phyloP scores from a whole-genome alignment of 2,113 vertebrate species.

The Sisor rabdophorus region DNA sequence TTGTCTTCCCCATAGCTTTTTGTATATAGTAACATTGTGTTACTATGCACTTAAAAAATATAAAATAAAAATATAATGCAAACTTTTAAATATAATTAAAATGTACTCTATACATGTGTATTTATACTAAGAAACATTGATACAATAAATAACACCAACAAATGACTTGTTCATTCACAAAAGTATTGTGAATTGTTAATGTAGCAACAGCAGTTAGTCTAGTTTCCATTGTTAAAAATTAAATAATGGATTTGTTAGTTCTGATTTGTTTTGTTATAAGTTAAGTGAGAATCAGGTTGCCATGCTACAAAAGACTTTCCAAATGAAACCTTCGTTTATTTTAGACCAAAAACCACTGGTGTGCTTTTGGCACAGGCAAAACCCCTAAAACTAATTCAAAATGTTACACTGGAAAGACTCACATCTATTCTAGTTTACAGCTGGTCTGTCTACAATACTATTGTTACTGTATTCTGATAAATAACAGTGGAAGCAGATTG shows the following conservation, averaged over 20 bases:
- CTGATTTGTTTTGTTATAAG: slow-evolving; percentile 21
- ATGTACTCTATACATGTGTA: too few species aligned
- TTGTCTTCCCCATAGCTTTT: not conserved
- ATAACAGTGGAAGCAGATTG: not conserved
- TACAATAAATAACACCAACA: not conserved
- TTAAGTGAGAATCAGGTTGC: slow-evolving; percentile 49
- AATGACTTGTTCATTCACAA: not conserved
- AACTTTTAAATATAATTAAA: too few species aligned
- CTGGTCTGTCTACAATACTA: slow-evolving; percentile 14
- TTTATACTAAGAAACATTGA: too few species aligned
- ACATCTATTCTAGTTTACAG: slow-evolving; percentile 7
- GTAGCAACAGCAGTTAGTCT: slow-evolving; percentile 1
- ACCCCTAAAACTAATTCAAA: slow-evolving; percentile 30
- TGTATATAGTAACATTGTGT: too few species aligned
- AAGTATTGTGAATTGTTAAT: slow-evolving; percentile 1
- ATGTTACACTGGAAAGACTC: slow-evolving; percentile 52
- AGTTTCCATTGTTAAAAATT: slow-evolving; percentile 14
- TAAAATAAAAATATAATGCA: too few species aligned
- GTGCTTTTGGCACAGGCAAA: slow-evolving; percentile 18
- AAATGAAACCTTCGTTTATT: slow-evolving; percentile 47
- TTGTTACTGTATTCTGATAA: not conserved
- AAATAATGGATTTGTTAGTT: slow-evolving; percentile 19
- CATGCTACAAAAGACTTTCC: slow-evolving; percentile 44
- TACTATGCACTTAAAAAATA: too few species aligned
- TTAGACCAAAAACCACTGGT: slow-evolving; percentile 42